Evolutionary conservation across 2,113 vertebrate species (phyloP), one percentile per base, ranked within the genome.

Genomic region (Psilopogon haemacephalus): DNA sequence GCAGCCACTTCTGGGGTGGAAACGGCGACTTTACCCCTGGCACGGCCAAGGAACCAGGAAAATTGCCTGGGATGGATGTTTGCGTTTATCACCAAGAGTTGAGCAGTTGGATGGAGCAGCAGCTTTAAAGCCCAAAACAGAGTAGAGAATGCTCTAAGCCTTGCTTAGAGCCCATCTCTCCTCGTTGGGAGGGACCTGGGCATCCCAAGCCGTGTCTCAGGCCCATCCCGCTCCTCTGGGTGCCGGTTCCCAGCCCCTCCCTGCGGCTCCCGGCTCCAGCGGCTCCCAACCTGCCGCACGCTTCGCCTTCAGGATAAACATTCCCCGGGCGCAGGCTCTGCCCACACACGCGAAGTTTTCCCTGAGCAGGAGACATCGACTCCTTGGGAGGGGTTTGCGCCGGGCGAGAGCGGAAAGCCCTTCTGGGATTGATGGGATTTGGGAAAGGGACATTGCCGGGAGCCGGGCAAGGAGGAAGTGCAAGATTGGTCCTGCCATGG

Each of bases 241-340:
- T 44, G 44, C 15, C 1, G 2, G 23, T 79, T 93, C 59, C 78
- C 62, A 15, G 38, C 48, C 64, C 81, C 60, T 86, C 81, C 64
- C 81, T 4, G 6, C 5, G 5, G 77, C 35, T 71, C 37, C 30
- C 28, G 26, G 88, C 67, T 84, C 35, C 73, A 13, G 20, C n/a
- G 26, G n/a, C 70, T 84, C 69, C 90, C 86, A 77, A 60, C 77
- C 73, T 77, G 91, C 60, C 11, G 7, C 21, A 14, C 42, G 12
- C 58, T 42, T 52, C 42, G 38, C 77, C 77, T 94, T 18, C 89
- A 84, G 91, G 76, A 94, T 92, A 89, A 93, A 93, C 89, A 86
- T 78, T 92, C 91, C 86, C 91, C 27, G 35, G 93, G 86, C 2
- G 4, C 6, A 1, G 86, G 90, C 76, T 94, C 84, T 95, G 83